Base-by-base conservation (phyloP, 2,888 invertebrate genomes). In the Tipula vernalis region DNA sequence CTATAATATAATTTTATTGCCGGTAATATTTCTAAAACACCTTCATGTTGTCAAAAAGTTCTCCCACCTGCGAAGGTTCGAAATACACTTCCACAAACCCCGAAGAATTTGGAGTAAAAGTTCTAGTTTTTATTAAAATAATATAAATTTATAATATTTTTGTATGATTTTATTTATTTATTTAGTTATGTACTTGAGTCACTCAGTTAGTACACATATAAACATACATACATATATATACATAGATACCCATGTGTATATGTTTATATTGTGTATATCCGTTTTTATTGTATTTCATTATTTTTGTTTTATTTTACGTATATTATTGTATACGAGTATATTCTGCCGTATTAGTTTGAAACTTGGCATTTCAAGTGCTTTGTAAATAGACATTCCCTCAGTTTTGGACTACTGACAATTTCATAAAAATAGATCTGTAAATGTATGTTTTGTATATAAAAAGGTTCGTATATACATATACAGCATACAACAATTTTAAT, bases 301-400 rank as follows among this genome's bases (percentile, higher is more conserved):
- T 89, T 89, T 89, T 89, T 89, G 89, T 89, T 90, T 57, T 86
- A 83, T 57, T 86, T 15, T 36, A 85, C 84, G 84, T 87, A 86
- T 28, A 71, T 51, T 71, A 71, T 84, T 84, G 15, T 71, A 15
- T 71, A 71, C 36, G 2, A 42, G 15, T 15, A 42, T 85, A 85
- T n/a, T 44, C 85, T 85, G 85, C 85, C 85, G 90, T 90, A 89
- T 90, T 91, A 90, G 89, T 90, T 71, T 87, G 90, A 90, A 90
- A 89, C 90, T 90, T 90, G 90, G 90, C 89, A 89, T 90, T 89
- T 90, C 88, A 89, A 91, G 91, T 90, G 90, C 89, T 90, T 88
- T 88, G 90, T 88, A 90, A 91, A 91, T 90, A 91, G 89, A 89
- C 89, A 89, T 89, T 89, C 88, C 88, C 89, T 87, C 87, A 87